Conservation (phyloP, 2,888 invertebrate species). For the Anthophora plumipes region DNA sequence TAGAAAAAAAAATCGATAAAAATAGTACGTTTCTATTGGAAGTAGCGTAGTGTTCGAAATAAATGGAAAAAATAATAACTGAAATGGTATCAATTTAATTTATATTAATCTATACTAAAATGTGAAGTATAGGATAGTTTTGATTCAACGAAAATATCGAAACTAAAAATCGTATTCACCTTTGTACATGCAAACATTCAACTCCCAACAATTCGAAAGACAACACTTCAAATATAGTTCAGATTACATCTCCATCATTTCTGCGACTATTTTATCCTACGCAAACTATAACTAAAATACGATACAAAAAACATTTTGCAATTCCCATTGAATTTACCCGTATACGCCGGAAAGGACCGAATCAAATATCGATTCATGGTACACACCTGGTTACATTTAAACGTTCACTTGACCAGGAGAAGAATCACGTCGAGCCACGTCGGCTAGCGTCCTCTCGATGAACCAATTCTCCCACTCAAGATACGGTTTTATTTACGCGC, state of each 20-base stretch:
- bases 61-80: neutral
- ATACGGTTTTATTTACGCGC: conserved; percentile 50
- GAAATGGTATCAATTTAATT: neutral
- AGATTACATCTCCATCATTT: neutral
- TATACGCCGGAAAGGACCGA: conserved; percentile 5
- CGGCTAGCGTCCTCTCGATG: neutral
- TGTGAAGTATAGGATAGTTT: too few relatives aligned
- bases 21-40: neutral
- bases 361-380: conserved; percentile 11
- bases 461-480: conserved; percentile 30
- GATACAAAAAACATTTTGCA: neutral
- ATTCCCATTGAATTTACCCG: neutral
- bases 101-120: neutral
- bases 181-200: neutral
- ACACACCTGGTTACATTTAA: conserved; percentile 2
- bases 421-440: neutral
- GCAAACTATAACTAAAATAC: neutral
- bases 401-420: neutral
- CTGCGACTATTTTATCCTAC: neutral
- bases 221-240: neutral
- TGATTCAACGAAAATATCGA: neutral
- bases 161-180: neutral
- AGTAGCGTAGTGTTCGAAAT: neutral
- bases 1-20: neutral
- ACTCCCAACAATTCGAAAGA: neutral